Evolutionary conservation across 2,797 vertebrate genomes (phyloP).

Genomic region (Merluccius polli): DNA sequence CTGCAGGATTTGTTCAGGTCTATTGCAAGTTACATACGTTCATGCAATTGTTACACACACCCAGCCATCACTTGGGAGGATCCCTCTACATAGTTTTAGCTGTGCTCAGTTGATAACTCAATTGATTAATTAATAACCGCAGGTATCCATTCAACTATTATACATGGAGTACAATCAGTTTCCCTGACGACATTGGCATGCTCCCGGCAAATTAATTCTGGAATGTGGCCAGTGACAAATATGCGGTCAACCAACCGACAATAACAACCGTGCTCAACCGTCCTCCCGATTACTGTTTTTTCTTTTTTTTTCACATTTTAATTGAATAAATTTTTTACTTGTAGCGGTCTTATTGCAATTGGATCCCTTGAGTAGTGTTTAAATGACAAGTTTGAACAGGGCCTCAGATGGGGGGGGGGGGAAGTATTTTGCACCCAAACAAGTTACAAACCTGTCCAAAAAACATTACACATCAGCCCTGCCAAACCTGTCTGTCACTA

Average conservation of each 20-base stretch:
- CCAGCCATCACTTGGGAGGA: not conserved
- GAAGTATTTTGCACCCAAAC: not conserved
- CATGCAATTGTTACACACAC: not conserved
- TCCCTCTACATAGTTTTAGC: too few relatives aligned
- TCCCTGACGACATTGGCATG: not conserved
- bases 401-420: not conserved
- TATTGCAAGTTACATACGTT: not conserved
- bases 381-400: not conserved
- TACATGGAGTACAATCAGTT: not conserved
- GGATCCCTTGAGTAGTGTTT: not conserved
- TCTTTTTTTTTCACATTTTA: not conserved
- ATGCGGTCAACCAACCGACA: not conserved
- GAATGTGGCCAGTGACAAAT: not conserved
- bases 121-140: not conserved
- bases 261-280: not conserved
- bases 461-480: not conserved
- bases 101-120: not conserved
- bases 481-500: not conserved
- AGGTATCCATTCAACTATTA: not conserved
- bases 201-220: not conserved
- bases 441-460: not conserved
- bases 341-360: not conserved
- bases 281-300: not conserved
- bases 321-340: not conserved
- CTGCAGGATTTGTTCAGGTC: not conserved